These are phyloP conservation scores for Dynastes hyllus DNA, from an alignment of 2,888 invertebrate species.

Conservation along the genomic window DNA sequence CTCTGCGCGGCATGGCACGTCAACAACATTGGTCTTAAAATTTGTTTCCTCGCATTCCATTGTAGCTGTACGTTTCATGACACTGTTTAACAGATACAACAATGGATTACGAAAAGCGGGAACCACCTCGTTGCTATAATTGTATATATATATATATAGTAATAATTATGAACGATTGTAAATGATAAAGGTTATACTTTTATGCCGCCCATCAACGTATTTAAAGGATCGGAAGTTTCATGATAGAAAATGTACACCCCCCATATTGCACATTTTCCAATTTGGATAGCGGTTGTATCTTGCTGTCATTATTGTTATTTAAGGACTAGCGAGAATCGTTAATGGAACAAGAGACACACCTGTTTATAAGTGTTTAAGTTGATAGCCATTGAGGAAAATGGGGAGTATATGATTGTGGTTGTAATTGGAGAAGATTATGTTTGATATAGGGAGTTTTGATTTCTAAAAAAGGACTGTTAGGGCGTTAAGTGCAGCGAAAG, in stretches of 20 bases:
- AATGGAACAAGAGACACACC: constrained; percentile 28
- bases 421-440: constrained; percentile 13
- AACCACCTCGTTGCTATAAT: constrained; percentile 12
- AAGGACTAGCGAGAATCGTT: constrained; percentile 21
- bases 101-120: constrained; percentile 37
- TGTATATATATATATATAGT: neutral
- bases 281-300: constrained; percentile 15
- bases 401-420: neutral
- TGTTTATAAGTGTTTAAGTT: constrained; percentile 11
- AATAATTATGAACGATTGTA: neutral
- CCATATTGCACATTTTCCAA: constrained; percentile 34
- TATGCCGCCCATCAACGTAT: constrained; percentile 24
- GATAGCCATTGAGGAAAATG: neutral
- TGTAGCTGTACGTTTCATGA: constrained; percentile 5
- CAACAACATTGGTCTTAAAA: constrained; percentile 4
- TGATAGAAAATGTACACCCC: no score
- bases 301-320: constrained; percentile 30
- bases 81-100: constrained; percentile 16
- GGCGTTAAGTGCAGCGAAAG: neutral
- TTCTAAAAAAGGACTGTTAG: neutral
- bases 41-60: constrained; percentile 39
- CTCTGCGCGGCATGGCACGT: constrained; percentile 11
- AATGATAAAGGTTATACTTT: constrained; percentile 12
- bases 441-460: neutral
- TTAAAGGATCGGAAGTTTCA: no score